phyloP scores from a whole-genome alignment of 2,888 invertebrate genomes.

The Maniola hyperantus region DNA sequence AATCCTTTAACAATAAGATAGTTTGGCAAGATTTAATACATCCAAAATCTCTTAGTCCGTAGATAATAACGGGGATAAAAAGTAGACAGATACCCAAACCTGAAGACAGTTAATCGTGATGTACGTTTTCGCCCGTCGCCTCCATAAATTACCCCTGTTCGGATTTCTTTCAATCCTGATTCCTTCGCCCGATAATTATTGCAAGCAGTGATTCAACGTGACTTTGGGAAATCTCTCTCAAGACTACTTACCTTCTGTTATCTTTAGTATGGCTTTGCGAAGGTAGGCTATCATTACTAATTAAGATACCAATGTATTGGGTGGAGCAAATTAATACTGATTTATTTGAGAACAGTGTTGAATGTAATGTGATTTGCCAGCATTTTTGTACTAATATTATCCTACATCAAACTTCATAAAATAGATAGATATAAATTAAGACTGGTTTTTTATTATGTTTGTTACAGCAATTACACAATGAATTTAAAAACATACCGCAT shows the following conservation, averaged over 20 bases:
- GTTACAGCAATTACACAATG: no score
- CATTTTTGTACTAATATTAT: background rate
- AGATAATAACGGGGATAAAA: background rate
- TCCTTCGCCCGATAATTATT: slow-evolving; percentile 44
- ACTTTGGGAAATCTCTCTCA: slow-evolving; percentile 31
- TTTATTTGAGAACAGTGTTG: slow-evolving; percentile 7
- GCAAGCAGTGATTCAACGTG: slow-evolving; percentile 42
- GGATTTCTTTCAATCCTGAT: slow-evolving; percentile 38
- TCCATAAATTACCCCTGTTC: slow-evolving; percentile 38
- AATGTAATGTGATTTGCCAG: background rate
- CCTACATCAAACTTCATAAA: no score
- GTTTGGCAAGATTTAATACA: background rate
- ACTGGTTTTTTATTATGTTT: no score
- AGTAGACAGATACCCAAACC: slow-evolving; percentile 18
- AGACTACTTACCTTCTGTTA: slow-evolving; percentile 29
- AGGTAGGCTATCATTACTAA: slow-evolving; percentile 19
- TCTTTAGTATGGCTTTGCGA: slow-evolving; percentile 21
- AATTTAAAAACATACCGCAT: no score
- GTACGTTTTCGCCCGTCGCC: slow-evolving; percentile 34
- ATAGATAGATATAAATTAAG: no score
- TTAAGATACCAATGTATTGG: slow-evolving; percentile 19
- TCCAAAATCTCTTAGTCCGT: background rate
- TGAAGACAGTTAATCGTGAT: slow-evolving; percentile 37
- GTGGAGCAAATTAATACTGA: slow-evolving; percentile 19
- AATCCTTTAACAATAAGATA: background rate